Percentiles rank a stretch among this genome's conserved stretches.
These are phyloP conservation scores for Pemphigus obesinymphae DNA, from an alignment of 1,140 invertebrate genomes.

Conservation along the genomic window DNA sequence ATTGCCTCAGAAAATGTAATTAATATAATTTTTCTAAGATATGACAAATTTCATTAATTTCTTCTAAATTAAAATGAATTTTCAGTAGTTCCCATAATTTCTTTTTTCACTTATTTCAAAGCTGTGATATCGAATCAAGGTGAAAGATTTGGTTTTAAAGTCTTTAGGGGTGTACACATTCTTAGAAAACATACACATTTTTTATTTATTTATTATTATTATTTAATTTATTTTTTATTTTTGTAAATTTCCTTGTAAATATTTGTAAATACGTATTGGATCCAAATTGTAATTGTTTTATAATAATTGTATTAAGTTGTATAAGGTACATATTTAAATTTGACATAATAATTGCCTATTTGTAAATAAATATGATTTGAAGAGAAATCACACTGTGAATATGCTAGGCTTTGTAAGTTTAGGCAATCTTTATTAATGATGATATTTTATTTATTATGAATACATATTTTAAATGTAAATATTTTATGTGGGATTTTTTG, in stretches of 20 bases:
- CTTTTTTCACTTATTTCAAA: constrained; percentile 37
- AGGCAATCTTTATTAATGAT: constrained; percentile 27
- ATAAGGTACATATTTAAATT: not conserved
- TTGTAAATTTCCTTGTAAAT: constrained; percentile 15
- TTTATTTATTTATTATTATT: too few species aligned
- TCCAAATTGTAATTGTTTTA: constrained; percentile 15
- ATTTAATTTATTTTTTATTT: not conserved
- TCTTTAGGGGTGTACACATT: constrained; percentile 35
- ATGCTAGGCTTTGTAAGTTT: constrained; percentile 4
- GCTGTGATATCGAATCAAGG: constrained; percentile 32
- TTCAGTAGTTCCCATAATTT: not conserved
- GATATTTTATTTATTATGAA: constrained; percentile 34
- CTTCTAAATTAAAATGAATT: constrained; percentile 1
- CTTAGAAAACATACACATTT: not conserved
- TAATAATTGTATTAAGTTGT: constrained; percentile 10
- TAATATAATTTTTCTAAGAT: not conserved
- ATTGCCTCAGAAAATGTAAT: not conserved
- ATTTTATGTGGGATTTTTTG: constrained; percentile 35
- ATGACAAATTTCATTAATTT: not conserved
- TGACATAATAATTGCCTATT: not conserved
- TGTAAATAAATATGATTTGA: constrained; percentile 11
- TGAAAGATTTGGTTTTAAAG: constrained; percentile 36
- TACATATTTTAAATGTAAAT: constrained; percentile 36
- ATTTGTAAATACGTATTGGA: constrained; percentile 2
- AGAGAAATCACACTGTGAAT: constrained; percentile 1